phyloP scores from a whole-genome alignment of 1,140 invertebrate species.

The Xylocopa sonorina region DNA sequence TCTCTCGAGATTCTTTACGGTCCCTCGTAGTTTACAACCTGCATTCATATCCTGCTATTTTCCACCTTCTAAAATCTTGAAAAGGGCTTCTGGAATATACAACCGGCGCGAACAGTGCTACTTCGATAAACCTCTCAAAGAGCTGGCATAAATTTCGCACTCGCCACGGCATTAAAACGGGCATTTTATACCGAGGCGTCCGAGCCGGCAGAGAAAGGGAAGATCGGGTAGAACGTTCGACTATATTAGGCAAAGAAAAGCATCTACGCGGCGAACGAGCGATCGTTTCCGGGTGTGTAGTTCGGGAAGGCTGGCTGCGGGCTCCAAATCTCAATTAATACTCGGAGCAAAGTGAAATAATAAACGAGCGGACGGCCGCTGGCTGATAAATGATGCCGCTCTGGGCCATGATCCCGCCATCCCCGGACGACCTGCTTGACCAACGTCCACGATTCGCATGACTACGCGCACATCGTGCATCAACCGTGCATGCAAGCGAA shows the following conservation, averaged over 20 bases:
- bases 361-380: conserved; percentile 44
- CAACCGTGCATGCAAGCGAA: conserved; percentile 11
- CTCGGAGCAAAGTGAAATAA: conserved; percentile 61
- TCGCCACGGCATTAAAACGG: not conserved
- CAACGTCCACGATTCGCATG: conserved; percentile 39
- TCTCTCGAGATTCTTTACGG: not conserved
- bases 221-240: not conserved
- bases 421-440: not conserved
- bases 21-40: not conserved
- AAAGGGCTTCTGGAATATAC: not conserved
- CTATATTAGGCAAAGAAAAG: not conserved
- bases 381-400: conserved; percentile 62
- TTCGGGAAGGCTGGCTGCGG: conserved; percentile 29
- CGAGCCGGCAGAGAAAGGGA: not conserved
- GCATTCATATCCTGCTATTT: not conserved
- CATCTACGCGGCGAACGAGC: not conserved
- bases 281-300: conserved; percentile 36
- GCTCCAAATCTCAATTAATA: conserved; percentile 64
- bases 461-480: conserved; percentile 41
- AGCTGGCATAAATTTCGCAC: not conserved
- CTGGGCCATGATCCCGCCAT: conserved; percentile 44
- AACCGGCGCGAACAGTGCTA: not conserved
- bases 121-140: conserved; percentile 6
- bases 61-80: not conserved
- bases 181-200: not conserved